Conservation (phyloP, 1,140 invertebrate genomes). For the Drosophila pandora region DNA sequence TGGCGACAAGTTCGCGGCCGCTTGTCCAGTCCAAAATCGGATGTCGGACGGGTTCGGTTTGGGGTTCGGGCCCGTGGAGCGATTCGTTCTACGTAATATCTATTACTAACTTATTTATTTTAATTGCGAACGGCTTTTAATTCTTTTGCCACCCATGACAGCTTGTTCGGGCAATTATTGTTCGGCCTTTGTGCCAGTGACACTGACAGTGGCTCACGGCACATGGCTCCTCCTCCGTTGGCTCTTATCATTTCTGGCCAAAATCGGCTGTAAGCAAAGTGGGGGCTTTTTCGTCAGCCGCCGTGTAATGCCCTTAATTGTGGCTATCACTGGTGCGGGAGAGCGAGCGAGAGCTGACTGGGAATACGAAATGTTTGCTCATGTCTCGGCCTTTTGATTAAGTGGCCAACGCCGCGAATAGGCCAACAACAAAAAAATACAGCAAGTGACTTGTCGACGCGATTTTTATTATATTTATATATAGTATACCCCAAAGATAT, state of each 20-base stretch:
- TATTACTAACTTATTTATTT: constrained; percentile 80
- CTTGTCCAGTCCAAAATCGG: constrained; percentile 30
- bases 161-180: constrained; percentile 71
- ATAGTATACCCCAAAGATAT: constrained; percentile 47
- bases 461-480: constrained; percentile 42
- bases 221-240: background rate
- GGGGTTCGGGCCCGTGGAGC: constrained; percentile 4
- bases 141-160: constrained; percentile 61
- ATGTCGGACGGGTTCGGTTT: constrained; percentile 19
- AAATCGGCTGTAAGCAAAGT: constrained; percentile 57
- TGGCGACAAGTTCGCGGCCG: constrained; percentile 42
- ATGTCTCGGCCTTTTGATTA: constrained; percentile 72
- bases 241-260: constrained; percentile 29
- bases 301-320: constrained; percentile 61
- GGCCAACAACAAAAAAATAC: constrained; percentile 13
- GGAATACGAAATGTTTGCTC: constrained; percentile 69
- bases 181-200: constrained; percentile 8
- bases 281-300: constrained; percentile 48
- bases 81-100: constrained; percentile 64
- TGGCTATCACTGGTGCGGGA: constrained; percentile 54
- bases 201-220: background rate
- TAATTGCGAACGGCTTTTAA: constrained; percentile 77
- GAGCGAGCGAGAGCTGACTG: constrained; percentile 1
- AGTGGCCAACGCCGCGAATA: constrained; percentile 55
- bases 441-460: constrained; percentile 41